Conservation (phyloP, 1,140 invertebrate species). For the Ooceraea biroi region DNA sequence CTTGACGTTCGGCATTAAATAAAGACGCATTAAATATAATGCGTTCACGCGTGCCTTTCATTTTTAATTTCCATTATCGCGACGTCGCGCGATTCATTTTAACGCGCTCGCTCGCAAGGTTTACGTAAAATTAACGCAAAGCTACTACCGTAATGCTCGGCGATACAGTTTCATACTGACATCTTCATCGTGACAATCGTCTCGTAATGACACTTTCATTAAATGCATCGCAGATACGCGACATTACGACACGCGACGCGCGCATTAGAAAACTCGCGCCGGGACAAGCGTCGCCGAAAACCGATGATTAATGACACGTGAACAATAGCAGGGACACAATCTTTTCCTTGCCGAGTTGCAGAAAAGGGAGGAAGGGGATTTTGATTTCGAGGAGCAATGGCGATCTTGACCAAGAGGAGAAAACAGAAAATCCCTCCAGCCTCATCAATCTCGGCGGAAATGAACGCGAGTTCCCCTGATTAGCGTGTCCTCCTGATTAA, state of each 20-base stretch:
- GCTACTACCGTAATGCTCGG: not conserved
- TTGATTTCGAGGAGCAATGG: conserved; percentile 25
- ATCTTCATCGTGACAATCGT: not conserved
- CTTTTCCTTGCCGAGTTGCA: conserved; percentile 27
- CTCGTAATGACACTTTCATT: conserved; percentile 4
- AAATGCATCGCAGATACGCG: not conserved
- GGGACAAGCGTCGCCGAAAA: not conserved
- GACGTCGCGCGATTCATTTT: conserved; percentile 31
- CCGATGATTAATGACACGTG: conserved; percentile 43
- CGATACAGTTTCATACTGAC: not conserved
- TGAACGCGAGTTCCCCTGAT: not conserved
- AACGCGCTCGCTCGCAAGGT: not conserved
- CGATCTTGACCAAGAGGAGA: not conserved
- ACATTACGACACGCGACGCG: conserved; percentile 39
- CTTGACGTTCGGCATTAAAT: conserved; percentile 32
- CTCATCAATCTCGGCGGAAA: not conserved
- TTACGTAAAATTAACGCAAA: conserved; percentile 26
- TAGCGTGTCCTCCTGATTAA: conserved; percentile 1
- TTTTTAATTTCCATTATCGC: conserved; percentile 58
- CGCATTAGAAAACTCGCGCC: conserved; percentile 8
- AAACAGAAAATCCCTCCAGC: not conserved
- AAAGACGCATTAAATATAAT: conserved; percentile 34
- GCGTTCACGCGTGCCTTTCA: conserved; percentile 34
- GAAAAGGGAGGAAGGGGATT: conserved; percentile 14
- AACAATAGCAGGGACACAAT: conserved; percentile 34